Base-by-base conservation (phyloP, 2,797 vertebrate genomes). In the Ctenopoma kingsleyae region DNA sequence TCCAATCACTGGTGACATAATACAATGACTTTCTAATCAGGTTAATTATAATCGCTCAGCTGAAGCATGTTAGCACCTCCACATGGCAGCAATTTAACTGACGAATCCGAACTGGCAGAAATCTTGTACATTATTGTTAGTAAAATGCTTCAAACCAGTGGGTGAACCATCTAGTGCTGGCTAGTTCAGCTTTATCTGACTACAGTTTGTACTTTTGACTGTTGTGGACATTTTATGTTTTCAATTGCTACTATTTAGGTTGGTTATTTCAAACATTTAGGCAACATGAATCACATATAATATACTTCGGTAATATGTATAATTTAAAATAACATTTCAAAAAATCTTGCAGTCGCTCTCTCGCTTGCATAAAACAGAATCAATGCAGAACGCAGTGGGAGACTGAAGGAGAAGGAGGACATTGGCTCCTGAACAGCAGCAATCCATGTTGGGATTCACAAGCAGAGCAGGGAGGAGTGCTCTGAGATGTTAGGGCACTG, bases 401-500 rank as follows among this genome's bases (percentile, higher is more conserved):
- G 67, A 27, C 3, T 2, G 36, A 23, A 38, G 58, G 59, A 67
- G 52, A 49, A 69, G 47, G 55, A 54, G 72, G 77, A 68, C 44
- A 57, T 55, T 65, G 84, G 71, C 74, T 83, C 71, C 59, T 40
- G 70, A 78, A 63, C 74, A 80, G 81, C 78, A 80, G 69, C 52
- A 17, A 58, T 70, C 66, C 83, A 78, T 80, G 83, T 66, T 83
- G 84, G 76, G 85, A 80, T 76, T 75, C 73, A 41, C 67, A 50
- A 58, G 48, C 61, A 72, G 80, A 80, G 69, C 67, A 8, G 67
- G 69, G 83, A 76, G 72, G 65, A 71, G 70, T 5, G 64, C 64
- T 49, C 19, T 50, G 76, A 81, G 84, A 76, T 77, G 17, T 64
- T 53, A 23, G 77, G 83, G 74, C 74, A 44, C 50, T 35, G 83